Evolutionary conservation across 1,140 invertebrate species (phyloP), one percentile per base, ranked within the genome.

Genomic region (Nasonia giraulti): DNA sequence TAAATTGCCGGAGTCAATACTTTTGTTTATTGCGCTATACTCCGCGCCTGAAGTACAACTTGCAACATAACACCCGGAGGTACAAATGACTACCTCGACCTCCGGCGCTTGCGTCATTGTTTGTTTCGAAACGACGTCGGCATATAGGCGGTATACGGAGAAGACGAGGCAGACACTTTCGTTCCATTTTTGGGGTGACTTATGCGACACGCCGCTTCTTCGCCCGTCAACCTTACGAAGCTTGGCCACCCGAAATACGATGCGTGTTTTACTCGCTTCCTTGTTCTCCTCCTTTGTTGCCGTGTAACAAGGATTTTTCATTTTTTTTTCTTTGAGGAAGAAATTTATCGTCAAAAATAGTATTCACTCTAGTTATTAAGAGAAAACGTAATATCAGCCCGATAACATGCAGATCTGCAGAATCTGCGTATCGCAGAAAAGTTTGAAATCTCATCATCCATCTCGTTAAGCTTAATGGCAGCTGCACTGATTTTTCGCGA

Each of bases 71-170:
- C 17, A 62, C 2, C 55, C 55, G 55, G 17, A n/a, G 55, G 17
- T 6, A 62, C 55, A 62, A 62, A 62, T 17, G 73, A 80, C 83
- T 62, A 81, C 73, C 84, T 85, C 83, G 74, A 87, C 87, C 68
- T 80, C 50, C 73, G 37, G 20, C 33, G 44, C 31, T 75, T 75
- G 73, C 73, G 14, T 44, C 73, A 75, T 20, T 31, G 69, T 33
- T 27, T 31, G 23, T 71, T 17, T 71, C 69, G 20, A 71, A 71
- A 71, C 69, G 17, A 71, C 33, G 69, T 31, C 68, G 27, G 68
- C 47, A 17, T 20, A 55, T 62, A 62, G 55, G n/a, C 2, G 55
- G 55, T 20, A 62, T 55, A 17, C 55, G 6, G 17, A 62, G 6
- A 62, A 62, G 55, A 62, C 55, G 55, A 66, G 27, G 20, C n/a